phyloP scores from a whole-genome alignment of 2,113 vertebrate genomes.

The Sebastes schlegelii region DNA sequence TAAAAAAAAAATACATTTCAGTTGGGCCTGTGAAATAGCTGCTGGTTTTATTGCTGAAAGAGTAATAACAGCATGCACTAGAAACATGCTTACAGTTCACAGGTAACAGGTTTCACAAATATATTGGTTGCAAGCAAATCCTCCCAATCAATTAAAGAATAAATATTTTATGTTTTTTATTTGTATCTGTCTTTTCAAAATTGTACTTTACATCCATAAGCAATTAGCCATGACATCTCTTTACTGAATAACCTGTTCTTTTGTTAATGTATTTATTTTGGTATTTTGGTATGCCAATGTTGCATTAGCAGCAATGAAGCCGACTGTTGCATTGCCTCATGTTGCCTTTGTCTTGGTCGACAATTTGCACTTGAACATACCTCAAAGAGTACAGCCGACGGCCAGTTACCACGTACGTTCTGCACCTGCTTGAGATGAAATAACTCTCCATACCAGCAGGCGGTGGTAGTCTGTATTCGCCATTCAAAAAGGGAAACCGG shows the following conservation, averaged over 20 bases:
- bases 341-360: too few relatives aligned
- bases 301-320: too few relatives aligned
- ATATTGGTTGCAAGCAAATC: background rate
- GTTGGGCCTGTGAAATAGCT: background rate
- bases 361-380: too few relatives aligned
- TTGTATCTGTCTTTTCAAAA: background rate
- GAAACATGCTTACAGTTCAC: background rate
- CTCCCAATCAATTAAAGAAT: background rate
- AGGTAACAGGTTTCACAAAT: background rate
- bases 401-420: too few relatives aligned
- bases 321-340: too few relatives aligned
- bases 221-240: background rate
- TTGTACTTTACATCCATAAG: background rate
- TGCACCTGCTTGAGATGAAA: too few relatives aligned
- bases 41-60: constrained; percentile 4
- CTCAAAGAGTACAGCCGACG: too few relatives aligned
- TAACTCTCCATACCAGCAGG: too few relatives aligned
- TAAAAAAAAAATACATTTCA: background rate
- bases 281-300: background rate
- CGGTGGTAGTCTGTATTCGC: too few relatives aligned
- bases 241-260: background rate
- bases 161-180: background rate
- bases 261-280: background rate
- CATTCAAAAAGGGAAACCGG: too few relatives aligned
- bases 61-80: background rate